Conservation (phyloP, 2,888 invertebrate species). For the Apomyelois bistriatella region DNA sequence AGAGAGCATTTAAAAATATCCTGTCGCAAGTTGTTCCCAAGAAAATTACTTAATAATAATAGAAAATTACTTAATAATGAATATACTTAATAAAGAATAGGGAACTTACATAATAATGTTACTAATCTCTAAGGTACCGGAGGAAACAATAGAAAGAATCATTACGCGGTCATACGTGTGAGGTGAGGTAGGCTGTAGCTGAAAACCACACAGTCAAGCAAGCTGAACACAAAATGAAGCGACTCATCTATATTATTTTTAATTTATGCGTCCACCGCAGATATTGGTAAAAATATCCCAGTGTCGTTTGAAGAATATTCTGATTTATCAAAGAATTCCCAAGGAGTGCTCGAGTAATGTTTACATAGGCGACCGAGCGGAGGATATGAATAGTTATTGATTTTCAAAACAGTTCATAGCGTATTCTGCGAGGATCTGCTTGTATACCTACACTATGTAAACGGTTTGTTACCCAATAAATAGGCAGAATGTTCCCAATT, state of each 20-base stretch:
- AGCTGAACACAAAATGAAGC: background rate
- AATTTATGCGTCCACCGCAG: slow-evolving; percentile 7
- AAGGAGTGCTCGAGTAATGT: slow-evolving; percentile 35
- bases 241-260: background rate
- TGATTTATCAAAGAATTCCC: slow-evolving; percentile 48
- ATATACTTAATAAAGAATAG: too few relatives aligned
- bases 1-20: too few relatives aligned
- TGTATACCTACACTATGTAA: slow-evolving; percentile 17
- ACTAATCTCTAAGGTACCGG: too few relatives aligned
- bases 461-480: slow-evolving; percentile 13
- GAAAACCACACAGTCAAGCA: too few relatives aligned
- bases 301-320: slow-evolving; percentile 43
- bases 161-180: too few relatives aligned
- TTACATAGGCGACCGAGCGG: slow-evolving; percentile 38
- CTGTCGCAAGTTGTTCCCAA: too few relatives aligned
- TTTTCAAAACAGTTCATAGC: slow-evolving; percentile 34
- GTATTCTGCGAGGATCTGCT: slow-evolving; percentile 18
- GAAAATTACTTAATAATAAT: too few relatives aligned
- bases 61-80: too few relatives aligned
- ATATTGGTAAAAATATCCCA: slow-evolving; percentile 30
- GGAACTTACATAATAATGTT: too few relatives aligned
- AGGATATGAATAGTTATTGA: slow-evolving; percentile 44
- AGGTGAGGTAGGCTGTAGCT: too few relatives aligned
- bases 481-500: slow-evolving; percentile 9
- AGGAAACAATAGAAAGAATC: too few relatives aligned